These are phyloP conservation scores for Scaptomyza hsui DNA, from an alignment of 1,140 invertebrate species.

Conservation along the genomic window DNA sequence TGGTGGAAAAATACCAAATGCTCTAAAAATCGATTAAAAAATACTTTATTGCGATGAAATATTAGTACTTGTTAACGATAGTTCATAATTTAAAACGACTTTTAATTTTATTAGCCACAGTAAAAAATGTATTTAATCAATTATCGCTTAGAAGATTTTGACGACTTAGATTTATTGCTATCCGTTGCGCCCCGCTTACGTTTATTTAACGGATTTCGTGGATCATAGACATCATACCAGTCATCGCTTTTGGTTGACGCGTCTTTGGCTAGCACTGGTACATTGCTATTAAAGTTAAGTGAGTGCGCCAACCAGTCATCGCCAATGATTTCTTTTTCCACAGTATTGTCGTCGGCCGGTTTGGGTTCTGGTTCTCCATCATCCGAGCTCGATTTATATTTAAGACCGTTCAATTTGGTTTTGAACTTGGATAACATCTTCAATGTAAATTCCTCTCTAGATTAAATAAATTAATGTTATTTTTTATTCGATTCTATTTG, in stretches of 20 bases:
- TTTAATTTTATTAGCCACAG: not conserved
- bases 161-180: constrained; percentile 17
- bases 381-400: constrained; percentile 85
- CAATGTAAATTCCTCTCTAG: constrained; percentile 89
- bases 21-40: not conserved
- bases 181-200: constrained; percentile 89
- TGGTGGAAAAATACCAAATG: constrained; percentile 22
- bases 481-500: not conserved
- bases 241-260: constrained; percentile 96
- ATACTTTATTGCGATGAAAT: not conserved
- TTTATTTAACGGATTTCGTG: constrained; percentile 97
- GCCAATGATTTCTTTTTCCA: constrained; percentile 85
- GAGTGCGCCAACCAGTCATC: constrained; percentile 91
- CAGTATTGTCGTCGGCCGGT: constrained; percentile 43
- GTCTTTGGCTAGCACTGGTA: constrained; percentile 94
- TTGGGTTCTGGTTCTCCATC: constrained; percentile 49
- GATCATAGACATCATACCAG: constrained; percentile 98
- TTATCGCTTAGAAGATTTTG: constrained; percentile 37
- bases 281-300: constrained; percentile 91
- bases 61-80: not conserved
- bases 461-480: constrained; percentile 45
- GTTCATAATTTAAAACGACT: not conserved
- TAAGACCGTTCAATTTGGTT: constrained; percentile 89
- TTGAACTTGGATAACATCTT: constrained; percentile 93
- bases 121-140: constrained; percentile 5